Conservation (phyloP, 2,888 invertebrate genomes). For the Oscheius onirici region DNA sequence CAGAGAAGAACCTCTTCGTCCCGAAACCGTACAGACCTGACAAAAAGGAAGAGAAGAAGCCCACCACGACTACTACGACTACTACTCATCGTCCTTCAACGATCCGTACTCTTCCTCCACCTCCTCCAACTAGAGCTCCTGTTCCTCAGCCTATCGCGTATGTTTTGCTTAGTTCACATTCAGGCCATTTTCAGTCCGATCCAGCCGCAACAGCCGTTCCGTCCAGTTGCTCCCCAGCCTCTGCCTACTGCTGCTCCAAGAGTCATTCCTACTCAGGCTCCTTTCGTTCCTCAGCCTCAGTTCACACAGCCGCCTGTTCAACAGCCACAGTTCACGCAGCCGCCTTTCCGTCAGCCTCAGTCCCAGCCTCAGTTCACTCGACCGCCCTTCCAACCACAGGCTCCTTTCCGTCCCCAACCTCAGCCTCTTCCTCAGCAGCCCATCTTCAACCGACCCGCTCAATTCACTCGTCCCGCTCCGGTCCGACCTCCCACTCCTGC, state of each 20-base stretch:
- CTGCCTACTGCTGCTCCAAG: conserved; percentile 22
- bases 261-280: conserved; percentile 27
- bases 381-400: not conserved
- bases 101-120: conserved; percentile 50
- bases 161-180: too few species aligned
- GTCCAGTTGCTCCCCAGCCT: conserved; percentile 29
- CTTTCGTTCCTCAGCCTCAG: conserved; percentile 23
- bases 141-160: conserved; percentile 31
- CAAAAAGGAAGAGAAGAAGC: conserved; percentile 53
- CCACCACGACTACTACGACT: conserved; percentile 45
- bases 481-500: conserved; percentile 48
- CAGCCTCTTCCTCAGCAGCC: conserved; percentile 16
- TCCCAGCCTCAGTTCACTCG: not conserved
- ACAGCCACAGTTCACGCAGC: conserved; percentile 17
- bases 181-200: conserved; percentile 44
- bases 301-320: conserved; percentile 25
- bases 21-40: conserved; percentile 67
- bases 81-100: conserved; percentile 46
- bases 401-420: conserved; percentile 34
- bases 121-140: conserved; percentile 35
- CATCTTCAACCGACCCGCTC: conserved; percentile 9
- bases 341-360: conserved; percentile 28
- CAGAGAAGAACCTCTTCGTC: conserved; percentile 65
- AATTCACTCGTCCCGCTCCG: conserved; percentile 31
- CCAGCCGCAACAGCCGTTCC: conserved; percentile 41